Evolutionary conservation across 2,888 invertebrate genomes (phyloP).

Genomic region (Frankliniella intonsa): DNA sequence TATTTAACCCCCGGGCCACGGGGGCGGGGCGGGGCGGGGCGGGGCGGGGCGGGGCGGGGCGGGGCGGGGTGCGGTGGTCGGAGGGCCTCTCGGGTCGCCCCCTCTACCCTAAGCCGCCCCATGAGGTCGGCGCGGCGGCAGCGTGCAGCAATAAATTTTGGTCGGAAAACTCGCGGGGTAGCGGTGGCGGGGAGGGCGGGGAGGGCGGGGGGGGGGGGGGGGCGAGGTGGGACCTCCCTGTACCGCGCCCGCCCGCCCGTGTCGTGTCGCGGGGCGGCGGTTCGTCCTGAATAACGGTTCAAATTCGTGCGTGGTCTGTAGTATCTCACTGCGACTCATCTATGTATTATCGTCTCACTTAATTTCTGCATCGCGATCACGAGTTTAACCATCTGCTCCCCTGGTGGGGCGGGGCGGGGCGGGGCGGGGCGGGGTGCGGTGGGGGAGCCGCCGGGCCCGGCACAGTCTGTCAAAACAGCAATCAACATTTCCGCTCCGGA

Average conservation of each 20-base stretch:
- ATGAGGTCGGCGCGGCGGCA: background rate
- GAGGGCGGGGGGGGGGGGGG: background rate
- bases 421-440: no score
- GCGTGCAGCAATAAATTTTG: conserved; percentile 11
- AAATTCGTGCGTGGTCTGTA: no score
- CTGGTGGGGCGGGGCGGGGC: background rate
- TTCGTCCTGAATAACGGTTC: no score
- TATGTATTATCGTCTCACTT: no score
- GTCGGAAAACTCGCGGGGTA: background rate
- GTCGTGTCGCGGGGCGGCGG: no score
- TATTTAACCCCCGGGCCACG: background rate
- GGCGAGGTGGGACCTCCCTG: no score
- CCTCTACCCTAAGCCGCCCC: no score
- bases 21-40: background rate
- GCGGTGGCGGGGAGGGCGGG: background rate
- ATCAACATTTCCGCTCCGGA: background rate
- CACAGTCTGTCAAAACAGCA: background rate
- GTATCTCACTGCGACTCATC: no score
- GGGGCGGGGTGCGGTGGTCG: background rate
- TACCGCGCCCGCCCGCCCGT: no score
- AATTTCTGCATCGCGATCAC: no score
- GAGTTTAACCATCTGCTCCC: no score
- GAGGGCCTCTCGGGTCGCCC: no score
- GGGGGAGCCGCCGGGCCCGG: background rate
- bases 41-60: background rate